Base-by-base conservation (phyloP, 1,140 invertebrate genomes). In the Lanistes nyassanus region DNA sequence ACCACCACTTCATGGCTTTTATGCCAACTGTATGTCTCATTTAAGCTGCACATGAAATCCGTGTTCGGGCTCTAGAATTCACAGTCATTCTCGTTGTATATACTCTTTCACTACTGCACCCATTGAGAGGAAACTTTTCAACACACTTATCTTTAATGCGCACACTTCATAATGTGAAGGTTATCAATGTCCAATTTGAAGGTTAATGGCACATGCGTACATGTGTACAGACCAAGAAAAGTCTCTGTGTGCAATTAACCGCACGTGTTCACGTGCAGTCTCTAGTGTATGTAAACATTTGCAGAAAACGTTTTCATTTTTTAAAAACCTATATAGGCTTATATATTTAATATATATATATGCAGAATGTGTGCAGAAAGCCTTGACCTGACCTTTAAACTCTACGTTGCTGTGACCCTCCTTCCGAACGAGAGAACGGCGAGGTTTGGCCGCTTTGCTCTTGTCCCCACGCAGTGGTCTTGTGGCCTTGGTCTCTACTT, bases 321-420 rank as follows among this genome's bases (percentile, higher is more conserved):
- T 55, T 16, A 55, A n/a, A 55, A 16, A 55, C 53, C 19, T 55
- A 21, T 55, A n/a, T 21, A 55, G 19, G n/a, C n/a, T n/a, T 21
- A 21, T 16, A 55, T n/a, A 55, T 55, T n/a, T n/a, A 21, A 21
- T 21, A n/a, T 55, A 13, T 29, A 62, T n/a, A n/a, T n/a, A n/a
- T n/a, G n/a, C n/a, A n/a, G n/a, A n/a, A n/a, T n/a, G n/a, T n/a
- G n/a, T n/a, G n/a, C n/a, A n/a, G n/a, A n/a, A n/a, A n/a, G 16
- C 21, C 31, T 65, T 16, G 23, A 29, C 13, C 68, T 56, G 26
- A 72, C 84, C 84, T 80, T 77, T 83, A 66, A 83, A 85, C n/a
- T 79, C 74, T 4, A 85, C 80, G 39, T 80, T 78, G 58, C 82
- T 83, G 76, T 85, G 80, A 29, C 84, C 84, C 9, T 81, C 81